A percentile compares a stretch with the other conserved stretches of the same genome.
These are phyloP conservation scores for Rhea pennata DNA, from an alignment of 2,113 vertebrate species.

Conservation along the genomic window DNA sequence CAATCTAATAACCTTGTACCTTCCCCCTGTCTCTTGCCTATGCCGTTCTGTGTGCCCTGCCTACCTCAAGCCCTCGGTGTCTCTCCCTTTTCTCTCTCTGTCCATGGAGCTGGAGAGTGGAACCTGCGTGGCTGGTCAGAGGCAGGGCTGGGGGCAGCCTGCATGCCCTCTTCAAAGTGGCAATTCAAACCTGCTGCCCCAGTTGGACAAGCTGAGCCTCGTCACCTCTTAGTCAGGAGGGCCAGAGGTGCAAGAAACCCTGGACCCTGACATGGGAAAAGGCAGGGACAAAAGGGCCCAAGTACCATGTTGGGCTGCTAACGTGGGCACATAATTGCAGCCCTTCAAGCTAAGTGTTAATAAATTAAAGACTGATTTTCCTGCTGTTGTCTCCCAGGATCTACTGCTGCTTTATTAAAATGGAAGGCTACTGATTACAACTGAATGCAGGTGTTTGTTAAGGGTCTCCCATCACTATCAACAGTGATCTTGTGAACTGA, in stretches of 20 bases:
- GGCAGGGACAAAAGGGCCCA: not conserved
- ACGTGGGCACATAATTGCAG: too few species aligned
- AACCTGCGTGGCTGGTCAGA: not conserved
- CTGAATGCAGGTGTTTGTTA: not conserved
- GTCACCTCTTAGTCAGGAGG: not conserved
- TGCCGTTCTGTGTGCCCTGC: not conserved
- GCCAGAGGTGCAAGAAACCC: not conserved
- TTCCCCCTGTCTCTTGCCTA: too few species aligned
- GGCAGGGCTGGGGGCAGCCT: not conserved
- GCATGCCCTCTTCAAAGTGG: not conserved
- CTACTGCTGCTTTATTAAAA: not conserved
- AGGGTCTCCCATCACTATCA: not conserved
- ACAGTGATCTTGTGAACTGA: not conserved
- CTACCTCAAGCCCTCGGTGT: not conserved
- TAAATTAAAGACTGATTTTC: not conserved
- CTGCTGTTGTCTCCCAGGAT: not conserved
- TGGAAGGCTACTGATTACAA: not conserved
- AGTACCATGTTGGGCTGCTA: not conserved
- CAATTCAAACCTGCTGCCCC: not conserved
- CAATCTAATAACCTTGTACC: not conserved
- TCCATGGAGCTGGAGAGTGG: not conserved
- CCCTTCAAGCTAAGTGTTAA: not conserved
- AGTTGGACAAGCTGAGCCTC: not conserved
- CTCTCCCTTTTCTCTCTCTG: not conserved
- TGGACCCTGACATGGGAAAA: not conserved